Percentiles rank a stretch among this genome's conserved stretches.
These are phyloP conservation scores for Steinernema carpocapsae DNA, from an alignment of 2,888 invertebrate genomes.

Conservation along the genomic window DNA sequence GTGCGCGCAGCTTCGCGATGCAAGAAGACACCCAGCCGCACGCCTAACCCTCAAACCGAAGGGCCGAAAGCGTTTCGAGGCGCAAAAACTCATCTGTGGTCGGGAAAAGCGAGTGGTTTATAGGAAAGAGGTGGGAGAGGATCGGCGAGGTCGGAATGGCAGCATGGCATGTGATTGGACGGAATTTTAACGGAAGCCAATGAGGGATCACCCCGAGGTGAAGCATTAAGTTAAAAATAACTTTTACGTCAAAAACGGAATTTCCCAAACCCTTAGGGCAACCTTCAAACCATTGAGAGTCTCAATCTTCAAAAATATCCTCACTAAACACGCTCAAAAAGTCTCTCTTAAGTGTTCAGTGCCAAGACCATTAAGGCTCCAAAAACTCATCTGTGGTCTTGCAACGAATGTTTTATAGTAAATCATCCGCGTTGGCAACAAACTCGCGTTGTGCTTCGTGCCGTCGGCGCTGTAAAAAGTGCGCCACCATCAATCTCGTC, in stretches of 20 bases:
- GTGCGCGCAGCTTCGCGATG: not conserved
- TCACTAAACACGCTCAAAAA: too few species aligned
- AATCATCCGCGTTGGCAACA: conserved; percentile 10
- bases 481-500: conserved; percentile 22
- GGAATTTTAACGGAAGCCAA: too few species aligned
- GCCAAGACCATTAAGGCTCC: not conserved
- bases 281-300: too few species aligned
- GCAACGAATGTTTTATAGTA: conserved; percentile 14
- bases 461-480: conserved; percentile 26
- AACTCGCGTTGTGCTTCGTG: not conserved
- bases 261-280: too few species aligned
- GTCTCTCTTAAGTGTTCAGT: too few species aligned
- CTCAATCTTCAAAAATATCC: too few species aligned
- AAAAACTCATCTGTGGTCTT: conserved; percentile 5
- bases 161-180: too few species aligned
- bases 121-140: not conserved
- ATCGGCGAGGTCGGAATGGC: too few species aligned
- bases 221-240: too few species aligned
- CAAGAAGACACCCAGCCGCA: not conserved
- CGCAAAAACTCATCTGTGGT: conserved; percentile 3
- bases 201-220: too few species aligned
- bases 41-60: not conserved
- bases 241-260: too few species aligned
- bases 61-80: not conserved
- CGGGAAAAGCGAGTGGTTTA: not conserved